phyloP scores from a whole-genome alignment of 2,113 vertebrate species.

The Hippoglossus stenolepis region DNA sequence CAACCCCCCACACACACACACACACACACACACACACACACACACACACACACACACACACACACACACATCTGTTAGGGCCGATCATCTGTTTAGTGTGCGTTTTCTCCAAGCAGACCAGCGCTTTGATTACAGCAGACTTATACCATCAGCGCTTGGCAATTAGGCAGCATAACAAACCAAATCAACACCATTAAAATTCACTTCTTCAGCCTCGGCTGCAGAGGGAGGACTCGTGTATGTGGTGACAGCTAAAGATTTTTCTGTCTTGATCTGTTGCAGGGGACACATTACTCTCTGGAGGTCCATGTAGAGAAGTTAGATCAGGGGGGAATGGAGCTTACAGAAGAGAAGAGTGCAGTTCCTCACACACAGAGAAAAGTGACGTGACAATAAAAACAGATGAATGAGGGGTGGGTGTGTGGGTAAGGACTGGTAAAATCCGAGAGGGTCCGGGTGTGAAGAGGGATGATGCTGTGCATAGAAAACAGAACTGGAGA shows the following conservation, averaged over 20 bases:
- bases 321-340: constrained; percentile 12
- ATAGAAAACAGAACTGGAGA: constrained; percentile 5
- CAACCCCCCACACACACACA: constrained; percentile 53
- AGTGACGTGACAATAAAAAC: not conserved
- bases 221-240: not conserved
- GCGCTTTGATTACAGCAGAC: constrained; percentile 65
- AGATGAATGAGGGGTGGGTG: not conserved
- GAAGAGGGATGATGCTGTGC: not conserved
- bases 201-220: constrained; percentile 1
- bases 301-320: not conserved
- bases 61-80: constrained; percentile 67
- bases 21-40: constrained; percentile 46
- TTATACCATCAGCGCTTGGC: constrained; percentile 55
- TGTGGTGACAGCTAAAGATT: not conserved
- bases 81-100: constrained; percentile 63
- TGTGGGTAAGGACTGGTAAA: not conserved
- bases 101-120: constrained; percentile 50
- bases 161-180: constrained; percentile 63
- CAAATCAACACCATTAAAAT: constrained; percentile 52
- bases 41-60: not conserved
- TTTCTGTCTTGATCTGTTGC: constrained; percentile 11
- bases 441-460: not conserved
- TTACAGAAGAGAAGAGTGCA: not conserved
- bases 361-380: not conserved
- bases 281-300: not conserved